phyloP scores from a whole-genome alignment of 53 echinoderm and acorn worm genomes.

The Actinopyga echinites region DNA sequence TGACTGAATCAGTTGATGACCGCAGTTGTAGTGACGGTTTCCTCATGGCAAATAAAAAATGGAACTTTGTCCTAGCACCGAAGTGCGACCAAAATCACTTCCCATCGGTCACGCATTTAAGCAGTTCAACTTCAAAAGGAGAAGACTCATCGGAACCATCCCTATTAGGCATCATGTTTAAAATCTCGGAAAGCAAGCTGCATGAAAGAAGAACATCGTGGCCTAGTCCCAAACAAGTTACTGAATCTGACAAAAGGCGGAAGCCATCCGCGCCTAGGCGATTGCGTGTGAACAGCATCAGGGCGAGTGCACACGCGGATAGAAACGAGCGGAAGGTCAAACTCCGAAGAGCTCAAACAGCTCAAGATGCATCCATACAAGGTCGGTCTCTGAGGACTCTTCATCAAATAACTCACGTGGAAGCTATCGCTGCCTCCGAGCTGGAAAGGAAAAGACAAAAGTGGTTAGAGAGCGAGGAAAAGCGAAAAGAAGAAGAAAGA shows the following conservation, averaged over 20 bases:
- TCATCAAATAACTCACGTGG: slow-evolving; percentile 51
- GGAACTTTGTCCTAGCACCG: neutral
- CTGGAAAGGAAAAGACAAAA: slow-evolving; percentile 30
- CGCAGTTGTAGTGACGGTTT: neutral
- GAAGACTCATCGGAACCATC: neutral
- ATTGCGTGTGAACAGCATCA: slow-evolving; percentile 30
- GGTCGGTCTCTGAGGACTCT: slow-evolving; percentile 48
- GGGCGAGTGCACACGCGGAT: neutral
- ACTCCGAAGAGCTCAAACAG: neutral
- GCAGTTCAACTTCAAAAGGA: neutral
- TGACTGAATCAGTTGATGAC: too few species aligned
- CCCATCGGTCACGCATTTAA: neutral
- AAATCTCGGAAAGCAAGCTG: neutral
- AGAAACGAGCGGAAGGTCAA: neutral
- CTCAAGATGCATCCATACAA: slow-evolving; percentile 26
- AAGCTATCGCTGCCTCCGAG: slow-evolving; percentile 49
- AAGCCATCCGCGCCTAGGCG: neutral
- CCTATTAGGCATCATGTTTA: neutral
- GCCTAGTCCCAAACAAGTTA: neutral
- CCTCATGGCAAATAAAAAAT: neutral
- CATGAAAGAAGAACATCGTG: neutral
- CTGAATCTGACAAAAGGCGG: neutral
- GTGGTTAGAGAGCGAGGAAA: slow-evolving; percentile 18
- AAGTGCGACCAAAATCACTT: neutral
- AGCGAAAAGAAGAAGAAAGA: neutral